Base-by-base conservation (phyloP, 2,113 vertebrate genomes). In the Calidris pugnax region DNA sequence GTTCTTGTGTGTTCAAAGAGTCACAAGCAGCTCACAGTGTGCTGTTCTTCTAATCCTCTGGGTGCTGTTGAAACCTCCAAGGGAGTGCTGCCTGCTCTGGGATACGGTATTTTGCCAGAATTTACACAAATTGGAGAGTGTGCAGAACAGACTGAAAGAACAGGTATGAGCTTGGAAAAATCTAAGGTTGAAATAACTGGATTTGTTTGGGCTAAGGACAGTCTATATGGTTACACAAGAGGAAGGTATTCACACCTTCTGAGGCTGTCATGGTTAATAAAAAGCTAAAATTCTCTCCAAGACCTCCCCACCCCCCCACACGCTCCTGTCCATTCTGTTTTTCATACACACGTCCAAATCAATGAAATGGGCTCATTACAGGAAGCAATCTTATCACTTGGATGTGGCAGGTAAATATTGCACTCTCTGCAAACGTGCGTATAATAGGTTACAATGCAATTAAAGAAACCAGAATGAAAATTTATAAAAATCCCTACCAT, bases 401-500 rank as follows among this genome's bases (percentile, higher is more conserved):
- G 12, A 48, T 26, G 28, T 71, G 67, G 30, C 55, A 32, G 27
- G 48, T 92, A 95, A 95, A 92, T 73, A 87, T 51, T 62, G 67
- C 57, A 37, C 66, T 72, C 33, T 48, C 81, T 57, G 69, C 55
- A 95, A 94, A 91, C 23, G 1, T n/a, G 15, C 41, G 32, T 47
- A 10, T 28, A 95, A 87, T 26, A 64, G 57, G 19, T 37, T 47
- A 43, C 2, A 2, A 39, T 26, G 50, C 76, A 95, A 97, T 96
- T 94, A 95, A 93, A 86, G 86, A 93, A 93, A 78, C 10, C 39
- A 69, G 39, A 87, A 24, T 7, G 53, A 73, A 91, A 91, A 92
- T 88, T 93, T 67, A 48, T 47, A 27, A 90, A 89, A 92, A 92
- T 30, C 51, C 66, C 80, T 51, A 68, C 26, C 43, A 37, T 73